Percentiles rank a stretch among this genome's conserved stretches.
phyloP scores from a whole-genome alignment of 2,888 invertebrate species.

The Meloe dianella region DNA sequence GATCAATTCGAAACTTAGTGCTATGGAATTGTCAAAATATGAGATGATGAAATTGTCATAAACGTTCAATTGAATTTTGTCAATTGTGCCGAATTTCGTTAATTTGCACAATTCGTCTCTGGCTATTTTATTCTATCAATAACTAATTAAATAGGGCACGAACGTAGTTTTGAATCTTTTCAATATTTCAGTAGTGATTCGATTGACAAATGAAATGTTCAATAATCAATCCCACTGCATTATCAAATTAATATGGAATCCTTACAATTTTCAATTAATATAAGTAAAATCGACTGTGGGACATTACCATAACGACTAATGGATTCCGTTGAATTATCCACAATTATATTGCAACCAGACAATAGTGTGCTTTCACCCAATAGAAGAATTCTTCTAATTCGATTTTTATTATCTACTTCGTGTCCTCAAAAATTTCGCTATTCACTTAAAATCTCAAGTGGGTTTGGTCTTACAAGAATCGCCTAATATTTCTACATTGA shows the following conservation, averaged over 20 bases:
- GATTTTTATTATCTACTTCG: neutral
- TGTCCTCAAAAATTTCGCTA: conserved; percentile 25
- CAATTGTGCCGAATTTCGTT: too few relatives aligned
- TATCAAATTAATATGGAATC: neutral
- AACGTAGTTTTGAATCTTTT: neutral
- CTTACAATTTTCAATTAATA: neutral
- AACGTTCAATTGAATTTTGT: too few relatives aligned
- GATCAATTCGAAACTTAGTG: conserved; percentile 37
- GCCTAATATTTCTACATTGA: conserved; percentile 18
- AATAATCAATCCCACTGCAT: neutral
- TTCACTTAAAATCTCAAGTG: conserved; percentile 30
- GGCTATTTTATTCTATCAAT: too few relatives aligned
- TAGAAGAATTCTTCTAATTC: conserved; percentile 13
- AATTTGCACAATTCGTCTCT: too few relatives aligned
- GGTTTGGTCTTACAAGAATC: conserved; percentile 27
- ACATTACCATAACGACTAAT: neutral
- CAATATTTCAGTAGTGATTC: neutral
- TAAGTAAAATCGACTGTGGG: neutral
- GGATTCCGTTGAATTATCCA: neutral
- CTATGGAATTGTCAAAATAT: conserved; percentile 1
- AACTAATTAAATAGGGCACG: neutral
- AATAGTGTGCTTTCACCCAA: conserved; percentile 18
- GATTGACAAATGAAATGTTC: neutral
- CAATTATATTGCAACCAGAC: neutral
- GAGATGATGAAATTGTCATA: conserved; percentile 1